Evolutionary conservation across 2,797 vertebrate genomes (phyloP).

Genomic region (Pogonophryne albipinna): DNA sequence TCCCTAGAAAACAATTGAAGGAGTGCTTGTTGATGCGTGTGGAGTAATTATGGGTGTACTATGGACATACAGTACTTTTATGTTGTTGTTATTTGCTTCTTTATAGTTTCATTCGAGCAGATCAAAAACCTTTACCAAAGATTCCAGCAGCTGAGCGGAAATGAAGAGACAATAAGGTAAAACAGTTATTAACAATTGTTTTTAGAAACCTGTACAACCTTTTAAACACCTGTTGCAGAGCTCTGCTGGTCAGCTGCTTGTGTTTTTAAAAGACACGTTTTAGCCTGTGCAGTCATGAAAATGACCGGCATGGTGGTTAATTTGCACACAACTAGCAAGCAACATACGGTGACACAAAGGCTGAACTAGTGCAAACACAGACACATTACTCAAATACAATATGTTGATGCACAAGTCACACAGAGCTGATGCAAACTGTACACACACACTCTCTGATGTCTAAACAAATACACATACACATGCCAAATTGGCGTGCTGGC

Average conservation of each 20-base stretch:
- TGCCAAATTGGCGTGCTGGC: constrained; percentile 4
- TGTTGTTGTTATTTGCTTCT: constrained; percentile 23
- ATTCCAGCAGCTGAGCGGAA: constrained; percentile 90
- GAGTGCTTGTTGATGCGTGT: not conserved
- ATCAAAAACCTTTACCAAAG: constrained; percentile 90
- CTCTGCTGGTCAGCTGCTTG: not conserved
- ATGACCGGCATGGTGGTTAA: not conserved
- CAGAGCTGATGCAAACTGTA: not conserved
- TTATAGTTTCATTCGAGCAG: constrained; percentile 92
- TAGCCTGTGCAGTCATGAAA: not conserved
- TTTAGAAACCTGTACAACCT: too few relatives aligned
- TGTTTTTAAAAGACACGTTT: not conserved
- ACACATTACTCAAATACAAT: constrained; percentile 30
- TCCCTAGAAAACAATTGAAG: not conserved
- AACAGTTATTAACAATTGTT: not conserved
- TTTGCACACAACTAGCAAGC: constrained; percentile 15
- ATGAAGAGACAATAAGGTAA: constrained; percentile 91
- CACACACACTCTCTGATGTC: constrained; percentile 2
- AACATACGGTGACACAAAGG: constrained; percentile 23
- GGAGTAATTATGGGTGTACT: not conserved
- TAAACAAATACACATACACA: not conserved
- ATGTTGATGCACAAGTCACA: constrained; percentile 8
- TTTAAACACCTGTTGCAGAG: too few relatives aligned
- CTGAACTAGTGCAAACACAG: constrained; percentile 25
- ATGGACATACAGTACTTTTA: not conserved